Evolutionary conservation across 1,140 invertebrate genomes (phyloP), one percentile per base, ranked within the genome.

Genomic region (Eciton burchellii): DNA sequence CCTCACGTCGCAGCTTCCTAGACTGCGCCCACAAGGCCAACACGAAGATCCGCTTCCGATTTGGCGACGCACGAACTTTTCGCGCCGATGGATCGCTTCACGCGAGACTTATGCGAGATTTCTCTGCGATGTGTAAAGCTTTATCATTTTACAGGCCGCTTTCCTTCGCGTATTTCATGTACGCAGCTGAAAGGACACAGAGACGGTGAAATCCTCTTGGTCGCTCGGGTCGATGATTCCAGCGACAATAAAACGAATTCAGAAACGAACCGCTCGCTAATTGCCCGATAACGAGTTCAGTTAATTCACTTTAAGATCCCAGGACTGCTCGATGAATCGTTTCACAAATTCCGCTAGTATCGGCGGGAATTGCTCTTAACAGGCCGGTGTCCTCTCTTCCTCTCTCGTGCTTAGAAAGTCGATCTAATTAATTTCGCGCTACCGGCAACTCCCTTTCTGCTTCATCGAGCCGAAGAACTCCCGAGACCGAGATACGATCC

Each of bases 1-100:
- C 70, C 56, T 87, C 81, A 71, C 21, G 59, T 57, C 66, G 68
- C 60, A 66, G 19, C 70, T 84, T 83, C 83, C 81, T 26, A n/a
- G 60, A 79, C 70, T 72, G 60, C 66, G 60, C 82, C 70, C 63
- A 12, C 19, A n/a, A 52, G 29, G 26, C 14, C 52, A 56, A 19
- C 52, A 26, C 41, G 54, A 60, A n/a, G 19, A 12, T 26, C 29
- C 26, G 56, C 56, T 60, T 62, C 74, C 63, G 63, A 56, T 45
- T 56, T 49, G 41, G 12, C 47, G 16, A 19, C 54, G n/a, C 21
- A 8, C 26, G 29, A 6, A 6, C 35, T 35, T 35, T 35, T 35
- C 35, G 6, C 35, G 35, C 6, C 35, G 35, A 2, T 35, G 35
- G 35, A 35, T 35, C 6, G 35, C 35, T 35, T 35, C 6, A 35